phyloP scores from a whole-genome alignment of 2,888 invertebrate species.

The Synergus itoensis region DNA sequence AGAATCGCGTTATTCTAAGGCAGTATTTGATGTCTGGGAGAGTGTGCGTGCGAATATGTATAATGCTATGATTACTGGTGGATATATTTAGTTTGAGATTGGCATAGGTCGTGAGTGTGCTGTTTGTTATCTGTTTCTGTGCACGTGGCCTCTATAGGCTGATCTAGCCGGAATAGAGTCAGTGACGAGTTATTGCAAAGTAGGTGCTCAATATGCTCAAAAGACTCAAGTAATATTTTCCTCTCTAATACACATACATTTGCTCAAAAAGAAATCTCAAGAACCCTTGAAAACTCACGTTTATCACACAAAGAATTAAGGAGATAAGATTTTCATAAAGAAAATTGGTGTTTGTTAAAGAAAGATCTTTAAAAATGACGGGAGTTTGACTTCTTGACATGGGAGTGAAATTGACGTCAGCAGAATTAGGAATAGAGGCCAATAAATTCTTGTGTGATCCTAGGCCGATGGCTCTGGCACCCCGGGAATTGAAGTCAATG shows the following conservation, averaged over 20 bases:
- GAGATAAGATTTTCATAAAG: too few species aligned
- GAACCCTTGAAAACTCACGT: background rate
- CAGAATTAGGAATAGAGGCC: conserved; percentile 20
- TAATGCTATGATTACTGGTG: conserved; percentile 66
- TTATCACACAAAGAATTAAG: background rate
- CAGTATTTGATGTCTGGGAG: background rate
- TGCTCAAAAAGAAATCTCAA: background rate
- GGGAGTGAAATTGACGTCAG: conserved; percentile 32
- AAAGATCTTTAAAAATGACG: background rate
- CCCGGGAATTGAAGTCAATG: conserved; percentile 36
- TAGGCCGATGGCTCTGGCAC: conserved; percentile 14
- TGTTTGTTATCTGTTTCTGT: conserved; percentile 69
- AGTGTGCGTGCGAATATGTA: conserved; percentile 45
- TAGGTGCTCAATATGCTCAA: conserved; percentile 44
- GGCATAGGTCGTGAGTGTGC: conserved; percentile 72
- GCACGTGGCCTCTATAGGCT: conserved; percentile 68
- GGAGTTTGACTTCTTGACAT: conserved; percentile 4
- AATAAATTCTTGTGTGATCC: conserved; percentile 31
- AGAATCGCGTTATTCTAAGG: background rate
- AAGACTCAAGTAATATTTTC: background rate
- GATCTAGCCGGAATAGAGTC: conserved; percentile 68
- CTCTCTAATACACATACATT: background rate
- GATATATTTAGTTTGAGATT: conserved; percentile 74
- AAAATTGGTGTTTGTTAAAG: background rate
- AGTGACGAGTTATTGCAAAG: conserved; percentile 56